These are phyloP conservation scores for Globodera rostochiensis DNA, from an alignment of 1,140 invertebrate species.

Conservation along the genomic window DNA sequence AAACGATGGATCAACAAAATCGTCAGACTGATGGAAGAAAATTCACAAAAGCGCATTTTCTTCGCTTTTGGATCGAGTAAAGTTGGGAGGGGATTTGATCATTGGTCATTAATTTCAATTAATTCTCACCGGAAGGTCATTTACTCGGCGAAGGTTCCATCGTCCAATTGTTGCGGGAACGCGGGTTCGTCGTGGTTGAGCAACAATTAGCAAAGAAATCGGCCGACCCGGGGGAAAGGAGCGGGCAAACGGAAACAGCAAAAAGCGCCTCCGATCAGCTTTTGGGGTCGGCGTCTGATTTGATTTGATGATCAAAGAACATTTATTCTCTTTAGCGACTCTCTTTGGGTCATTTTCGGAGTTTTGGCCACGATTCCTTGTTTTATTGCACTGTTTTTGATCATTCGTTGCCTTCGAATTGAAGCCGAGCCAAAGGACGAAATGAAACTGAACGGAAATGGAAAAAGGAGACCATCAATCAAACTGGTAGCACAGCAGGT, in stretches of 20 bases:
- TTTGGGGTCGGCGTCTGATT: too few species aligned
- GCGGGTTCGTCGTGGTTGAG: neutral
- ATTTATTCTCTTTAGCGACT: too few species aligned
- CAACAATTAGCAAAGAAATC: neutral
- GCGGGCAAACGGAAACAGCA: too few species aligned
- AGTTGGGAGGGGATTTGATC: neutral
- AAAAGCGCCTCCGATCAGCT: neutral
- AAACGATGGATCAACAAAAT: conserved; percentile 8
- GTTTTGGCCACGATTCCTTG: too few species aligned
- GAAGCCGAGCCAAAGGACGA: neutral
- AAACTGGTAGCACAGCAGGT: too few species aligned
- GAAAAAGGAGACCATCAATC: too few species aligned
- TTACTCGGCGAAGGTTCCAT: conserved; percentile 6
- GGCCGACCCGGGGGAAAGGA: too few species aligned
- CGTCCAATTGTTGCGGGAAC: conserved; percentile 11
- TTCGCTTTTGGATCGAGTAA: conserved; percentile 11
- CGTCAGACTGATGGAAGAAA: conserved; percentile 4
- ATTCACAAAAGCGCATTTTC: conserved; percentile 14
- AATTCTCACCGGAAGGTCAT: conserved; percentile 1
- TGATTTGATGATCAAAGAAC: too few species aligned
- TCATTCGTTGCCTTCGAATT: neutral
- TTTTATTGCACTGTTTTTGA: neutral
- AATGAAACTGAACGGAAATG: neutral
- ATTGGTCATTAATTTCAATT: neutral
- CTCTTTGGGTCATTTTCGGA: too few species aligned